Percentiles rank a stretch among this genome's conserved stretches.
Evolutionary conservation across 2,888 invertebrate genomes (phyloP).

Genomic region (Thyatira batis): DNA sequence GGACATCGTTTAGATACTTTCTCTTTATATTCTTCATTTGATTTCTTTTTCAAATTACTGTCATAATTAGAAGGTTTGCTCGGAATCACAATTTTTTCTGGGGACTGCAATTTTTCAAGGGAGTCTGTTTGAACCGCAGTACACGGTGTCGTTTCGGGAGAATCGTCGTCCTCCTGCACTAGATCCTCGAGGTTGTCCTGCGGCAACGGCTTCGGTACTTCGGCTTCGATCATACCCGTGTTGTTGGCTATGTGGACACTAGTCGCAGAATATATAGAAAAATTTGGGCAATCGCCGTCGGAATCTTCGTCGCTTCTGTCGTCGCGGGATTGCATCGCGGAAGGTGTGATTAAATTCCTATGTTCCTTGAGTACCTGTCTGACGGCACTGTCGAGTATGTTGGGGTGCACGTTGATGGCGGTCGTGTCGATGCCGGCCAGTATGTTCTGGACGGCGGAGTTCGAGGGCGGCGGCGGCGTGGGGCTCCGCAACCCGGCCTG

Average conservation of each 20-base stretch:
- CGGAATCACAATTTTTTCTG: not conserved
- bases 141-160: conserved; percentile 11
- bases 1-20: conserved; percentile 67
- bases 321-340: conserved; percentile 27
- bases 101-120: not conserved
- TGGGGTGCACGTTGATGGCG: conserved; percentile 43
- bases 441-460: conserved; percentile 35
- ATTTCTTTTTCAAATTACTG: conserved; percentile 33
- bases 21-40: conserved; percentile 61
- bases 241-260: conserved; percentile 88
- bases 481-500: conserved; percentile 10
- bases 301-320: conserved; percentile 72
- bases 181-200: conserved; percentile 43
- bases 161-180: conserved; percentile 51
- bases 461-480: conserved; percentile 9
- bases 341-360: conserved; percentile 46
- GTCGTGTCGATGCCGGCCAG: conserved; percentile 47
- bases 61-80: conserved; percentile 8
- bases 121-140: not conserved
- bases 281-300: conserved; percentile 91
- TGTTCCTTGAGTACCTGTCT: conserved; percentile 67
- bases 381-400: conserved; percentile 60
- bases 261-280: conserved; percentile 91
- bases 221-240: conserved; percentile 23
- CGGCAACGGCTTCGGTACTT: conserved; percentile 18